Evolutionary conservation across 2,113 vertebrate species (phyloP).

Genomic region (Hydropotes inermis): DNA sequence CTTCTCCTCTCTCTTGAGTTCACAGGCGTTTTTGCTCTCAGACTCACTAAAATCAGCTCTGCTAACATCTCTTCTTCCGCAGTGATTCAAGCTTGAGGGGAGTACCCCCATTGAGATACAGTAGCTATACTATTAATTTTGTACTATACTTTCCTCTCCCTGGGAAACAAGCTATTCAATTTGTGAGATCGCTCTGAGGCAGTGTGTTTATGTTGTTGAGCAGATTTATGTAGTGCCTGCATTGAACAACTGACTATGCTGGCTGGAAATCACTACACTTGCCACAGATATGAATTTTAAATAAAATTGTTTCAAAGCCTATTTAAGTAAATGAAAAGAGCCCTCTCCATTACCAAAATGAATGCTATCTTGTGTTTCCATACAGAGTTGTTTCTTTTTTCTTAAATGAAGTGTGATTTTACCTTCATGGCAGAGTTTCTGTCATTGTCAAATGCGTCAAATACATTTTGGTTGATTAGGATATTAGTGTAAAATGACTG

Average conservation of each 20-base stretch:
- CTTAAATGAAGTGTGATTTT: background rate
- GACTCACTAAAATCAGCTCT: background rate
- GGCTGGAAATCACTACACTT: conserved; percentile 40
- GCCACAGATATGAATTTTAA: conserved; percentile 55
- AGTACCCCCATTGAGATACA: conserved; percentile 48
- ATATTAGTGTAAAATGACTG: background rate
- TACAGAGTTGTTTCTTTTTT: background rate
- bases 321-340: conserved; percentile 36
- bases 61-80: background rate
- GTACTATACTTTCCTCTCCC: conserved; percentile 53
- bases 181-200: conserved; percentile 41
- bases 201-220: conserved; percentile 53
- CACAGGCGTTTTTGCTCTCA: background rate
- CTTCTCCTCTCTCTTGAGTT: conserved; percentile 41
- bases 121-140: conserved; percentile 56
- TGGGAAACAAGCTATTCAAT: conserved; percentile 59
- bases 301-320: conserved; percentile 33
- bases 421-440: background rate
- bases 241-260: conserved; percentile 43
- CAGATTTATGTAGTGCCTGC: conserved; percentile 27
- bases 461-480: background rate
- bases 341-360: background rate
- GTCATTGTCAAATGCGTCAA: background rate
- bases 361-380: background rate
- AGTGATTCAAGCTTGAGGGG: conserved; percentile 34